Conservation (phyloP, 2,113 vertebrate genomes). For the Nothobranchius furzeri region DNA sequence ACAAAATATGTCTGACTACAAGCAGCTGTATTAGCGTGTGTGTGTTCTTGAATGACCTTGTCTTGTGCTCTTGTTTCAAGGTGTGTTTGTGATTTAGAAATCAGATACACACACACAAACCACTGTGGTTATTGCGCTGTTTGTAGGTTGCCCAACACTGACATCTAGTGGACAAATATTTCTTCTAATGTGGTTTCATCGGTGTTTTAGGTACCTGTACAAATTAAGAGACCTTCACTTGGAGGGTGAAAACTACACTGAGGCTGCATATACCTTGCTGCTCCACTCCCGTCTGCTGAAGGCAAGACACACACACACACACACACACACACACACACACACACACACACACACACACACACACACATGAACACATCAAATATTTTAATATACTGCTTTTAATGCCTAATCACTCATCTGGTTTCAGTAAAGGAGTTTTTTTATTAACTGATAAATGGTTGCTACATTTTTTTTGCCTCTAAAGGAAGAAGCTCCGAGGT, state of each 20-base stretch:
- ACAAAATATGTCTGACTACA: conserved; percentile 19
- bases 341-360: conserved; percentile 6
- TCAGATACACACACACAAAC: neutral
- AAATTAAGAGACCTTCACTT: conserved; percentile 95
- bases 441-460: conserved; percentile 54
- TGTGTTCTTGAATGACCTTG: conserved; percentile 16
- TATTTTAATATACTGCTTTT: neutral
- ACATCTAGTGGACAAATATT: conserved; percentile 68
- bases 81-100: neutral
- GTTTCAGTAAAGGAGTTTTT: conserved; percentile 11
- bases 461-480: conserved; percentile 25
- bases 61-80: neutral
- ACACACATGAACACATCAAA: neutral
- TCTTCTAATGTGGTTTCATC: neutral
- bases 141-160: conserved; percentile 56
- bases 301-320: conserved; percentile 71
- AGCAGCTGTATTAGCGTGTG: conserved; percentile 16
- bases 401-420: conserved; percentile 28
- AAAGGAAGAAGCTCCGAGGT: conserved; percentile 42
- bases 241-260: conserved; percentile 95
- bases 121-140: conserved; percentile 4
- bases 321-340: neutral
- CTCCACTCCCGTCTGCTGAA: conserved; percentile 95
- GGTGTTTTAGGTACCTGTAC: conserved; percentile 88
- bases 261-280: conserved; percentile 93